Percentiles rank a stretch among this genome's conserved stretches.
Evolutionary conservation across 2,797 vertebrate genomes (phyloP).

Genomic region (Sebastes nivosus): DNA sequence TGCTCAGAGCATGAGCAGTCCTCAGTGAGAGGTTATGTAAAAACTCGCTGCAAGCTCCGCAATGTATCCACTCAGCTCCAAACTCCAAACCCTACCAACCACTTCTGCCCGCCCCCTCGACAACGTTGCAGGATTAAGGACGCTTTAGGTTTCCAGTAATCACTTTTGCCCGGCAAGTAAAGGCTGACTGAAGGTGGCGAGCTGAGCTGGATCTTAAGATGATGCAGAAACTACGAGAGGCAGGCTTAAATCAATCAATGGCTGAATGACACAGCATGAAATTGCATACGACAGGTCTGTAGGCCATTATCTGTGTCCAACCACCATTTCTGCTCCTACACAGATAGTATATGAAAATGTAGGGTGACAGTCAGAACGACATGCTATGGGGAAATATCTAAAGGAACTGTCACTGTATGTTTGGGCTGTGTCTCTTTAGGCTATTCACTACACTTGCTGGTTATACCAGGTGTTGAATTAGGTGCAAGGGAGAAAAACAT

Average conservation of each 20-base stretch:
- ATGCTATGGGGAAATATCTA: constrained; percentile 38
- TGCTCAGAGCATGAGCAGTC: constrained; percentile 75
- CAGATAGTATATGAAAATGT: constrained; percentile 52
- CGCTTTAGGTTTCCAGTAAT: constrained; percentile 71
- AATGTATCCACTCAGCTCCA: constrained; percentile 65
- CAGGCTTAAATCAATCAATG: constrained; percentile 66
- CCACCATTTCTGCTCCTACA: constrained; percentile 46
- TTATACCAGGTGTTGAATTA: constrained; percentile 38
- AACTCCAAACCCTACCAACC: constrained; percentile 62
- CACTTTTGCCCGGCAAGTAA: constrained; percentile 56
- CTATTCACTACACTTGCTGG: constrained; percentile 16
- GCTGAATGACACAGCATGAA: constrained; percentile 72
- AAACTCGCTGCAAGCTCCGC: constrained; percentile 72
- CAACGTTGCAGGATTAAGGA: constrained; percentile 68
- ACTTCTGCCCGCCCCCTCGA: constrained; percentile 58
- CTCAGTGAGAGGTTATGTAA: constrained; percentile 80
- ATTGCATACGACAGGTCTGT: constrained; percentile 62
- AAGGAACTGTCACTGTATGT: constrained; percentile 48
- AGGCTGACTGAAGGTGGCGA: constrained; percentile 62
- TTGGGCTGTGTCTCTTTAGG: constrained; percentile 23
- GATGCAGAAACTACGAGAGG: constrained; percentile 47
- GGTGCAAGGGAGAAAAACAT: constrained; percentile 6
- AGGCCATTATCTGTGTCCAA: constrained; percentile 63
- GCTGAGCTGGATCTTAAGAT: constrained; percentile 48
- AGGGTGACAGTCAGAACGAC: constrained; percentile 51